A percentile compares a stretch with the other conserved stretches of the same genome.
These are phyloP conservation scores for Cyprinodon brontotheroides DNA, from an alignment of 2,113 vertebrate species.

Conservation along the genomic window DNA sequence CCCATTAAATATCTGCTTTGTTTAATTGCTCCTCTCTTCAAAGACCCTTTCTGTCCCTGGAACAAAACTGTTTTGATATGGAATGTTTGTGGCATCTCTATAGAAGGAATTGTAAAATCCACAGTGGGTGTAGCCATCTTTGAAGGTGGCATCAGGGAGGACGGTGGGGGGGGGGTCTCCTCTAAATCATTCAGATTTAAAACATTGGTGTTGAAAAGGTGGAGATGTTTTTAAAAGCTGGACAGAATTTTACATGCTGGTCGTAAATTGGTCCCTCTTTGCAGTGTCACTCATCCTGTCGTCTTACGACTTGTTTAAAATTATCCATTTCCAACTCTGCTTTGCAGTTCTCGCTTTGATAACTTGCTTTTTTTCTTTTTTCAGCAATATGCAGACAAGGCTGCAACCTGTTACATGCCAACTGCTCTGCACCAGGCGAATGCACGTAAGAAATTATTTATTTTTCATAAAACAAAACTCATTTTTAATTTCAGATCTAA, in stretches of 20 bases:
- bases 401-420: constrained; percentile 90
- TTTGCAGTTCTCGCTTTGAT: background rate
- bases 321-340: constrained; percentile 17
- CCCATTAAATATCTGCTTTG: too few relatives aligned
- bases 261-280: constrained; percentile 56
- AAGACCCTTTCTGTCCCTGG: too few relatives aligned
- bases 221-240: constrained; percentile 40
- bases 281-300: constrained; percentile 56
- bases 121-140: background rate
- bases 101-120: background rate
- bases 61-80: background rate
- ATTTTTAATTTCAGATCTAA: background rate
- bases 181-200: constrained; percentile 67
- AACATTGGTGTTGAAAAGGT: constrained; percentile 38
- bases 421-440: constrained; percentile 86
- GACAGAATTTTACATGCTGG: constrained; percentile 40
- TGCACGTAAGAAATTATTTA: constrained; percentile 86
- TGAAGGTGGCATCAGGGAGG: constrained; percentile 43
- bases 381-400: constrained; percentile 96
- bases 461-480: too few relatives aligned
- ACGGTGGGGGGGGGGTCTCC: constrained; percentile 50
- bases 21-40: too few relatives aligned
- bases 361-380: background rate
- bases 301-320: constrained; percentile 52
- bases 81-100: background rate